Evolutionary conservation across 2,797 vertebrate genomes (phyloP).

Genomic region (Danio aesculapii): DNA sequence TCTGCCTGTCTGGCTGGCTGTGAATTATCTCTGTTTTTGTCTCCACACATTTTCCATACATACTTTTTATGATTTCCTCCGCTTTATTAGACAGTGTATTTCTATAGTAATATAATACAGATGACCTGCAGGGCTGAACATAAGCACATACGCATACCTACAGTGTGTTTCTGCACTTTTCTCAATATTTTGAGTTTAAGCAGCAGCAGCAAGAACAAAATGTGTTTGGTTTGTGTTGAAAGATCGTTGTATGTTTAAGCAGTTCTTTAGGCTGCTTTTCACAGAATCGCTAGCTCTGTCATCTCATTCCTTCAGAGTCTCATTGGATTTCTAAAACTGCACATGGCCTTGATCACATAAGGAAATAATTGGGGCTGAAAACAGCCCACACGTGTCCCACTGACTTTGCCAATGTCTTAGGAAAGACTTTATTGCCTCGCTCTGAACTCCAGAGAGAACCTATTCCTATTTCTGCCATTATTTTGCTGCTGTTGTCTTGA

Average conservation of each 20-base stretch:
- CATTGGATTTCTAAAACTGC: slow-evolving; percentile 48
- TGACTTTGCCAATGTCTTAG: slow-evolving; percentile 51
- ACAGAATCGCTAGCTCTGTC: slow-evolving; percentile 14
- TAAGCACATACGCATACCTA: slow-evolving; percentile 62
- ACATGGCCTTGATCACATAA: slow-evolving; percentile 59
- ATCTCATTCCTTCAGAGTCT: slow-evolving; percentile 30
- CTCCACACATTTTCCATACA: slow-evolving; percentile 57
- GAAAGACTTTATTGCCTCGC: slow-evolving; percentile 53
- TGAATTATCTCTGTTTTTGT: slow-evolving; percentile 63
- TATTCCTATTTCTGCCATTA: slow-evolving; percentile 47
- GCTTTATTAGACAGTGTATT: slow-evolving; percentile 67
- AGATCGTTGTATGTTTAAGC: neutral
- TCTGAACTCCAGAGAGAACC: slow-evolving; percentile 52
- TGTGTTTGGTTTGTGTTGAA: neutral
- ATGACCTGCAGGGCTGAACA: slow-evolving; percentile 64
- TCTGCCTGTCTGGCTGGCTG: slow-evolving; percentile 49
- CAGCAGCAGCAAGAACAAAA: neutral
- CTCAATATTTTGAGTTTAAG: neutral
- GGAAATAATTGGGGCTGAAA: slow-evolving; percentile 56
- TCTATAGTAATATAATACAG: slow-evolving; percentile 70
- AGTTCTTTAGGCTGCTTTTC: slow-evolving; percentile 13
- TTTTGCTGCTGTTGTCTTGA: slow-evolving; percentile 38
- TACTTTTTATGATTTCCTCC: slow-evolving; percentile 63
- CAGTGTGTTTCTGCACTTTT: neutral
- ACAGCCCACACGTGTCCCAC: slow-evolving; percentile 50